phyloP scores from a whole-genome alignment of 2,113 vertebrate species.

The Ophiodon elongatus region DNA sequence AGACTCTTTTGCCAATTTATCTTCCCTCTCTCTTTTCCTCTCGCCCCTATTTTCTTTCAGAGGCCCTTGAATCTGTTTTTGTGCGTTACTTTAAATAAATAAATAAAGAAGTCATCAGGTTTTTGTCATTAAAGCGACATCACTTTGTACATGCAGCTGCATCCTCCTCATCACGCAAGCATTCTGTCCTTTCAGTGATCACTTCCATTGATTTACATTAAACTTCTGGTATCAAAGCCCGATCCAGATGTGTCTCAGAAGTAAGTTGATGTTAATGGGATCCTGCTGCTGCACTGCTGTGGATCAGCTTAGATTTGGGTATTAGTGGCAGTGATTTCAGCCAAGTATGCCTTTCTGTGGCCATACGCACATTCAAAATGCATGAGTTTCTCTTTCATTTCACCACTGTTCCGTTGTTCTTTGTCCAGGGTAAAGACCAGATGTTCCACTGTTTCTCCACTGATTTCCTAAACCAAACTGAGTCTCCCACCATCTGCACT shows the following conservation, averaged over 20 bases:
- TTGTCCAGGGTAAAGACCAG: constrained; percentile 80
- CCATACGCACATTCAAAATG: constrained; percentile 74
- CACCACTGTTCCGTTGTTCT: constrained; percentile 73
- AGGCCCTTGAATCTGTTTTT: constrained; percentile 54
- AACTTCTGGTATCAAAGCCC: constrained; percentile 63
- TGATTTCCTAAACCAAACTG: constrained; percentile 80
- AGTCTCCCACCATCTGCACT: constrained; percentile 80
- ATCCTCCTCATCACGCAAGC: constrained; percentile 36
- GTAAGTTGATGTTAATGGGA: constrained; percentile 68
- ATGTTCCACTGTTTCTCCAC: constrained; percentile 82
- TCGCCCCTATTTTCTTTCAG: constrained; percentile 37
- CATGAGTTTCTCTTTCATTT: constrained; percentile 78
- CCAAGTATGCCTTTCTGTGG: constrained; percentile 79
- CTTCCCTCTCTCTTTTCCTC: constrained; percentile 58
- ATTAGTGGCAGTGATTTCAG: constrained; percentile 79
- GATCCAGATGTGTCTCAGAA: constrained; percentile 72
- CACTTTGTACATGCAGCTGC: constrained; percentile 41
- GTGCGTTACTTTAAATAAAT: not conserved
- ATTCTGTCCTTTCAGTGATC: constrained; percentile 48
- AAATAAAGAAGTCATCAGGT: constrained; percentile 8
- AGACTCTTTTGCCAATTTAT: constrained; percentile 68
- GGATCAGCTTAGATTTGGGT: constrained; percentile 73
- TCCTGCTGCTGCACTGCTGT: constrained; percentile 67
- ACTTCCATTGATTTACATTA: constrained; percentile 70
- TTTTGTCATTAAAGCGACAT: constrained; percentile 52